phyloP scores from a whole-genome alignment of 2,113 vertebrate genomes.

The Ascaphus truei region DNA sequence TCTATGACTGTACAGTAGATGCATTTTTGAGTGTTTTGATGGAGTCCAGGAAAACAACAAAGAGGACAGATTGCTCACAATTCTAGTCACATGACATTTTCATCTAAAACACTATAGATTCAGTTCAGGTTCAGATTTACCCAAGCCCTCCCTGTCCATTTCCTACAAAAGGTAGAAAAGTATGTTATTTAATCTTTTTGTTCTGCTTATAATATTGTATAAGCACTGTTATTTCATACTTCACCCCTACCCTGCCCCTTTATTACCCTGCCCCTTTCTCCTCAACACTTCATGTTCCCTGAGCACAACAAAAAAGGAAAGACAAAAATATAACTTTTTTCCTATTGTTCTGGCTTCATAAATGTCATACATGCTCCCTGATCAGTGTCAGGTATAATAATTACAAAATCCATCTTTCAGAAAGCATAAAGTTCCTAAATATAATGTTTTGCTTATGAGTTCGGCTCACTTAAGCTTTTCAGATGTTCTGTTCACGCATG shows the following conservation, averaged over 20 bases:
- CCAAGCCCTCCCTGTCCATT: constrained; percentile 32
- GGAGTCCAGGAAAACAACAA: constrained; percentile 18
- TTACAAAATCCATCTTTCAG: background rate
- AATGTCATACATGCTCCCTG: background rate
- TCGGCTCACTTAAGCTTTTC: background rate
- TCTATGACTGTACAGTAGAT: background rate
- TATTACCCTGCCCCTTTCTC: constrained; percentile 8
- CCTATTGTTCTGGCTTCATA: constrained; percentile 7
- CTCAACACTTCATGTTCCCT: constrained; percentile 13
- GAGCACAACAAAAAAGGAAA: background rate
- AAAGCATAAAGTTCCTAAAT: background rate
- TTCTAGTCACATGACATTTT: background rate
- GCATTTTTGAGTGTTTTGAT: background rate
- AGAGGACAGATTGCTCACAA: background rate
- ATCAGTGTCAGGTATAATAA: background rate
- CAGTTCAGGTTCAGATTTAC: constrained; percentile 7
- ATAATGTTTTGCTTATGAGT: background rate
- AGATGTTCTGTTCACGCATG: background rate
- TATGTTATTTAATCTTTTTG: constrained; percentile 33
- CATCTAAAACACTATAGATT: background rate
- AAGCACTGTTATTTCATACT: constrained; percentile 20
- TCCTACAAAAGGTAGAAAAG: constrained; percentile 7
- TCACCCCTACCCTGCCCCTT: constrained; percentile 20
- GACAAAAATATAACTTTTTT: constrained; percentile 5
- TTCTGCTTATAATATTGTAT: constrained; percentile 15